Base-by-base conservation (phyloP, 1,140 invertebrate genomes). In the Drosophila tsacasi region DNA sequence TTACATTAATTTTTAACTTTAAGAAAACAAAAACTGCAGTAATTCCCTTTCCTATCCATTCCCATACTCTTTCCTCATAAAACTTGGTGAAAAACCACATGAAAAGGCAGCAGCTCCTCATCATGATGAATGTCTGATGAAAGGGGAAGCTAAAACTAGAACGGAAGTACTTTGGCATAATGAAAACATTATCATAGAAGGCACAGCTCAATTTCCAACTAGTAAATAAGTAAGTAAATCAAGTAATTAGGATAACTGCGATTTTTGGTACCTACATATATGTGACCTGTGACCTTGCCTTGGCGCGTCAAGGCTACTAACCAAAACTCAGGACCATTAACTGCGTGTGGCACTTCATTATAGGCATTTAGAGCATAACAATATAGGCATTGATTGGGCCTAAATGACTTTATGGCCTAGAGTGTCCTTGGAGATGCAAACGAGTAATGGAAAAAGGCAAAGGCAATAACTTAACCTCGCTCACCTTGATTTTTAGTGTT, bases 341-440 rank as follows among this genome's bases (percentile, higher is more conserved):
- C 89, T 92, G 87, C 90, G 87, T 91, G 87, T 91, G 87, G 89
- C 87, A 91, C 81, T 91, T 91, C 90, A 91, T 91, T 91, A 91
- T 91, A 76, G 67, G 75, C 84, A 91, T 81, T 87, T 81, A 84
- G 72, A 62, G 81, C 54, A 50, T 58, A 75, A 87, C 84, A 87
- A 87, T 75, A 69, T 27, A 55, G 63, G 60, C 76, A 86, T 87
- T 86, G 83, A 87, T 87, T 59, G 64, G 52, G 30, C 35, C 76
- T 37, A 72, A 72, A 79, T 79, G 32, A 21, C 67, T 73, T 89
- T 87, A 89, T 80, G 84, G 55, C 65, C 83, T 23, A 27, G 30
- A 63, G 66, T 44, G 84, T 72, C 84, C 84, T 84, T 89, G 52
- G 52, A 23, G 23, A 17, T 59, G 54, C 32, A 50, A 30, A 13